Conservation (phyloP, 2,888 invertebrate species). For the Chymomyza caudatula region DNA sequence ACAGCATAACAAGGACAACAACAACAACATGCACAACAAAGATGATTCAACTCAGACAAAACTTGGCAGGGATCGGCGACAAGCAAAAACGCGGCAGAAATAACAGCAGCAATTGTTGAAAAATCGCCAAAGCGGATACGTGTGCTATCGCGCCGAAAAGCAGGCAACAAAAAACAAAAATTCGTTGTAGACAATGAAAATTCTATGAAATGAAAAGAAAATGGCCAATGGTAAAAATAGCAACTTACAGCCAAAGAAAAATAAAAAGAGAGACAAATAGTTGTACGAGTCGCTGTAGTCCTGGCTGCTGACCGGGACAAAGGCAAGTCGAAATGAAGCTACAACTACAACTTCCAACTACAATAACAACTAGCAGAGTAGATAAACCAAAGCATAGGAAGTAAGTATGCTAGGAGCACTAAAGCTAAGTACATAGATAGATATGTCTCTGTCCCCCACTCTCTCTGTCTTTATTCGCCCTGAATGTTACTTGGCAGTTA, state of each 20-base stretch:
- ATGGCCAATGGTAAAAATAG: slow-evolving; percentile 63
- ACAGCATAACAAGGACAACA: slow-evolving; percentile 13
- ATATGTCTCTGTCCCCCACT: slow-evolving; percentile 40
- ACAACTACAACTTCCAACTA: slow-evolving; percentile 8
- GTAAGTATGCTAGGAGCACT: neutral
- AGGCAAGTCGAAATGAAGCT: slow-evolving; percentile 36
- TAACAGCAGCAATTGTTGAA: slow-evolving; percentile 59
- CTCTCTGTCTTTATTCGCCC: neutral
- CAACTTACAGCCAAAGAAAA: slow-evolving; percentile 51
- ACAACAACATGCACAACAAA: slow-evolving; percentile 13
- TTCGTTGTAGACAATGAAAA: slow-evolving; percentile 44
- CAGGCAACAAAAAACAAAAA: slow-evolving; percentile 23
- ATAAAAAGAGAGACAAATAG: slow-evolving; percentile 25
- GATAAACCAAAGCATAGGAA: slow-evolving; percentile 48
- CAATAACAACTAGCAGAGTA: slow-evolving; percentile 32
- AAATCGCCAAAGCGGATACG: slow-evolving; percentile 63
- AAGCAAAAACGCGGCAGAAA: slow-evolving; percentile 21
- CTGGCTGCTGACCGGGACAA: no score
- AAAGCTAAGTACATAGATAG: slow-evolving; percentile 55
- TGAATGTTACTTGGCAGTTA: slow-evolving; percentile 12
- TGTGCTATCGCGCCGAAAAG: slow-evolving; percentile 56
- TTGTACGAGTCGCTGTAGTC: neutral
- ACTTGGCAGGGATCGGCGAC: neutral
- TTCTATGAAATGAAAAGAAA: slow-evolving; percentile 58
- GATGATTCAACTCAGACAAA: neutral